Base-by-base conservation (phyloP, 2,113 vertebrate genomes). In the Phyllopteryx taeniolatus region DNA sequence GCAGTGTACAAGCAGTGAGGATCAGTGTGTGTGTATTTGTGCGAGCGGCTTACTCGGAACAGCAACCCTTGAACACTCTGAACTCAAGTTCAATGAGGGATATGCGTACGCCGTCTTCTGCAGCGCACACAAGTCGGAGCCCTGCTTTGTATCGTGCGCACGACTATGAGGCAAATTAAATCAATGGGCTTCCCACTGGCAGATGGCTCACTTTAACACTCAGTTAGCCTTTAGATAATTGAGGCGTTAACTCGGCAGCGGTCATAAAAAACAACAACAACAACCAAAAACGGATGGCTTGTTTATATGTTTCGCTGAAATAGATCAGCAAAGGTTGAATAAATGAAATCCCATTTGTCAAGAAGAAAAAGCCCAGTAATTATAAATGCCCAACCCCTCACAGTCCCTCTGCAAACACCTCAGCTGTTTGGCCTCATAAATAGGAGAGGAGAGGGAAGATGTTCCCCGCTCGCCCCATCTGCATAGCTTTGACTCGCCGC, bases 341-440 rank as follows among this genome's bases (percentile, higher is more conserved):
- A 98, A 98, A 99, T 98, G 96, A 96, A 99, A 97, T 98, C 96
- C 96, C 95, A 97, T 97, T 99, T 98, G 96, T 99, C 96, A 96
- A 95, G 91, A 92, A n/a, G 94, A 88, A 82, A 85, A 87, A 89
- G 82, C 88, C 85, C 61, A 57, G 83, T 78, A 84, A 89, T 98
- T 98, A 99, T 97, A 98, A 98, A 98, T 96, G 94, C 91, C 66
- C 83, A 1, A 8, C 11, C 72, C 69, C 5, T 13, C 27, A 11
- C 10, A 84, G 60, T 35, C 91, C 91, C 92, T 94, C 93, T 92
- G 93, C 95, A 96, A 98, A 98, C 96, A 96, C 93, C 94, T 95
- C 74, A 81, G 77, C 94, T 96, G 95, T 96, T 97, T 97, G 96
- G 95, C 94, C 96, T 96, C 97, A 97, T 98, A 98, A 98, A 98